phyloP scores from a whole-genome alignment of 2,888 invertebrate species.

The Emesis russula region DNA sequence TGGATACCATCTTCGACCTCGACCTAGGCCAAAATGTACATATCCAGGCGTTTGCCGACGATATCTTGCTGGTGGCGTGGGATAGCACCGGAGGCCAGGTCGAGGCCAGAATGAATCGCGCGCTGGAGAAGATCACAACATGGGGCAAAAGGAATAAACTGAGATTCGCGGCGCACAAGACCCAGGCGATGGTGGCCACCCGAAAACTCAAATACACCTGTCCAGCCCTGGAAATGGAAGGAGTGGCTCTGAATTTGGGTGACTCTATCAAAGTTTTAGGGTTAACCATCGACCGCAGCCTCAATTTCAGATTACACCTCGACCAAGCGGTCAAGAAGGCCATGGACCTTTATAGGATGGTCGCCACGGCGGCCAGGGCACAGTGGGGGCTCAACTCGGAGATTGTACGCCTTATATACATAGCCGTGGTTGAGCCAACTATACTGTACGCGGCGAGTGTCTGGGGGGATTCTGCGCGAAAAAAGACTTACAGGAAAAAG shows the following conservation, averaged over 20 bases:
- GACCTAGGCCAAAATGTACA: neutral
- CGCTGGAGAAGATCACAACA: neutral
- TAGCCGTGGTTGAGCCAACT: conserved; percentile 19
- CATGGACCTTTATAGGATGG: conserved; percentile 27
- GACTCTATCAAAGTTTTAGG: conserved; percentile 47
- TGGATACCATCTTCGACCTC: conserved; percentile 57
- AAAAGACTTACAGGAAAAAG: no score
- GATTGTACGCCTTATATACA: neutral
- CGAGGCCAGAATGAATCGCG: neutral
- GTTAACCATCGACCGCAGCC: conserved; percentile 35
- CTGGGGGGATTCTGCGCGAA: no score
- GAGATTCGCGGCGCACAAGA: conserved; percentile 69
- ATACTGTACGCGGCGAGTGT: neutral
- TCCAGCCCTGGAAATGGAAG: conserved; percentile 52
- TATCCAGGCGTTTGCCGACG: conserved; percentile 74
- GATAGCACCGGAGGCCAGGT: no score
- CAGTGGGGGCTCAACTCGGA: conserved; percentile 51
- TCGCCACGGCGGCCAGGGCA: conserved; percentile 38
- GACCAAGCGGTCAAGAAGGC: conserved; percentile 36
- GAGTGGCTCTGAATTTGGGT: neutral
- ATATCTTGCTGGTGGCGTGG: no score
- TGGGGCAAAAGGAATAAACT: conserved; percentile 69
- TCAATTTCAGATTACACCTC: conserved; percentile 43
- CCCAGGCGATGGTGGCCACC: conserved; percentile 52
- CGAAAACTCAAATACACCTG: conserved; percentile 52